A percentile compares a stretch with the other conserved stretches of the same genome.
Evolutionary conservation across 2,797 vertebrate genomes (phyloP).

Genomic region (Lindbergichthys nudifrons): DNA sequence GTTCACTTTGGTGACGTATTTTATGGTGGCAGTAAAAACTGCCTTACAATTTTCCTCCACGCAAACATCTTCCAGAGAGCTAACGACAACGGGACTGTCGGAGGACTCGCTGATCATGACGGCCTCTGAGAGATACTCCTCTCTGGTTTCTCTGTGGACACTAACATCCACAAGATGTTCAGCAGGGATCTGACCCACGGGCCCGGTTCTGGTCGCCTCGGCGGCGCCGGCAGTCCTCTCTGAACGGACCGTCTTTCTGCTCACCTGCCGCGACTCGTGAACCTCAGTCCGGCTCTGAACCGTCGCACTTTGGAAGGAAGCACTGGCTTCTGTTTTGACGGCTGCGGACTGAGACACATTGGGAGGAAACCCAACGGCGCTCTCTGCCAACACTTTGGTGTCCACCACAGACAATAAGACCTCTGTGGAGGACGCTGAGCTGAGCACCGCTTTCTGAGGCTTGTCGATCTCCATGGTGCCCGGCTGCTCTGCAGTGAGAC

Average conservation of each 20-base stretch:
- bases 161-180: constrained; percentile 63
- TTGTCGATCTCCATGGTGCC: constrained; percentile 54
- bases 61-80: constrained; percentile 76
- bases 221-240: constrained; percentile 69
- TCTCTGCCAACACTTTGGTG: constrained; percentile 71
- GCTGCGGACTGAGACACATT: constrained; percentile 64
- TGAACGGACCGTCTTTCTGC: constrained; percentile 59
- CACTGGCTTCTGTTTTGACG: constrained; percentile 68
- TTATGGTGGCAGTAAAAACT: constrained; percentile 82
- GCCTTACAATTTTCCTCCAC: constrained; percentile 83
- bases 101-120: constrained; percentile 61
- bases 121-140: constrained; percentile 78
- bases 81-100: constrained; percentile 79
- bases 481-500: constrained; percentile 81
- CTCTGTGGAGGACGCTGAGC: constrained; percentile 58
- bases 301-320: constrained; percentile 63
- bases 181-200: constrained; percentile 20
- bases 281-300: constrained; percentile 60
- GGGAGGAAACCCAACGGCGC: constrained; percentile 52
- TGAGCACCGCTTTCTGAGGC: constrained; percentile 65
- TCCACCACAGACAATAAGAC: constrained; percentile 73
- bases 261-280: constrained; percentile 65
- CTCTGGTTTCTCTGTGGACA: constrained; percentile 74
- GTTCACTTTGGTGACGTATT: constrained; percentile 82
- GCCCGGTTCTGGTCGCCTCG: constrained; percentile 44